Percentiles rank a stretch among this genome's conserved stretches.
These are phyloP conservation scores for Drosophila prolongata DNA, from an alignment of 2,888 invertebrate species.

Conservation along the genomic window DNA sequence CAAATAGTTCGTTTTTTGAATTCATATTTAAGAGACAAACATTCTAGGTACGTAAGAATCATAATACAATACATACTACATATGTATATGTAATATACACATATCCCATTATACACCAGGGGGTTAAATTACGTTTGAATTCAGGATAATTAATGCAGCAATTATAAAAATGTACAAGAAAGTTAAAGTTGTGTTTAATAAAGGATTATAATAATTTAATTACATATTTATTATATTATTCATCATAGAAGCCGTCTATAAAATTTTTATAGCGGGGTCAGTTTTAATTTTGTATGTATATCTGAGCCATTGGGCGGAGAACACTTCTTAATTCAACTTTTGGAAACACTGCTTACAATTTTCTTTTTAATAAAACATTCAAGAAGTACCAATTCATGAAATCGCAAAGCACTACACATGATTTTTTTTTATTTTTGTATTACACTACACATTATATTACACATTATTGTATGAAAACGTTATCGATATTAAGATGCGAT, in stretches of 20 bases:
- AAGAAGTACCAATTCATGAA: neutral
- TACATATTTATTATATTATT: neutral
- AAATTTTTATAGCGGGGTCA: neutral
- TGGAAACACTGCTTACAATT: neutral
- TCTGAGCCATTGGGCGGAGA: neutral
- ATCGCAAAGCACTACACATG: neutral
- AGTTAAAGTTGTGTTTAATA: neutral
- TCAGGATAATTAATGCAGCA: neutral
- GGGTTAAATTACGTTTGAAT: neutral
- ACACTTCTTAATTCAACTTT: neutral
- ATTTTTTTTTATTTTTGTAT: neutral
- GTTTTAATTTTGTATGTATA: constrained; percentile 8
- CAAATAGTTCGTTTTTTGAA: too few relatives aligned
- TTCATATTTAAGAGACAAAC: too few relatives aligned
- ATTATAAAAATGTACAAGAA: neutral
- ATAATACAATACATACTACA: too few relatives aligned
- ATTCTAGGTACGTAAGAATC: too few relatives aligned
- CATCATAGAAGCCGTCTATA: neutral
- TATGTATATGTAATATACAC: too few relatives aligned
- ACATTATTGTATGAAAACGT: constrained; percentile 1
- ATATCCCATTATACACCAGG: too few relatives aligned
- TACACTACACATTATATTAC: neutral
- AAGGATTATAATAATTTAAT: too few relatives aligned
- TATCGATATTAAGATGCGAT: constrained; percentile 1
- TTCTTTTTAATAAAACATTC: neutral